These are phyloP conservation scores for Actinernus sp. DNA, from an alignment of 92 coral and sea anemone genomes.

Conservation along the genomic window DNA sequence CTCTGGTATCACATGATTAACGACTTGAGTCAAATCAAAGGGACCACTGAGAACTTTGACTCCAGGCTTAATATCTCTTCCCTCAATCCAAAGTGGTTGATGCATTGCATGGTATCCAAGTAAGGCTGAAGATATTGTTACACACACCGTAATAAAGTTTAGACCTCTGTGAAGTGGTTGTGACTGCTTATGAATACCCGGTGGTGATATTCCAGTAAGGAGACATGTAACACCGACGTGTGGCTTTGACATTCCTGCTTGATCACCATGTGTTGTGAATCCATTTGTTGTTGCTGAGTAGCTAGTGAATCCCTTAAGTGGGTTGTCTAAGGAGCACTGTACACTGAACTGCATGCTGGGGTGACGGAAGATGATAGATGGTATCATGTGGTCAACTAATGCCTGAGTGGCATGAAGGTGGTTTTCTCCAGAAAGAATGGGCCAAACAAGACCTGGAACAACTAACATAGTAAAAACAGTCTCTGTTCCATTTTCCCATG, in stretches of 20 bases:
- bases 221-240: conserved; percentile 56
- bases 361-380: conserved; percentile 42
- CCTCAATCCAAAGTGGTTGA: conserved; percentile 37
- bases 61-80: conserved; percentile 54
- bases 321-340: conserved; percentile 27
- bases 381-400: conserved; percentile 63
- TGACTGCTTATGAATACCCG: conserved; percentile 13
- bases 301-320: not conserved
- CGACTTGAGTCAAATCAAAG: conserved; percentile 24
- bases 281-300: not conserved
- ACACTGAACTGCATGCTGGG: conserved; percentile 34
- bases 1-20: conserved; percentile 20
- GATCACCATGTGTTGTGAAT: not conserved
- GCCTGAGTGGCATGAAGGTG: conserved; percentile 56
- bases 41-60: conserved; percentile 65
- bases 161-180: conserved; percentile 46
- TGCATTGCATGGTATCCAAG: conserved; percentile 23
- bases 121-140: conserved; percentile 33
- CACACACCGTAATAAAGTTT: conserved; percentile 48
- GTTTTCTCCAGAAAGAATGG: conserved; percentile 63
- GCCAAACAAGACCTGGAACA: conserved; percentile 60
- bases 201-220: conserved; percentile 32
- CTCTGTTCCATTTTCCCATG: conserved; percentile 38
- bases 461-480: conserved; percentile 50
- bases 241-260: conserved; percentile 7